Evolutionary conservation across 1,140 invertebrate genomes (phyloP), one percentile per base, ranked within the genome.

Genomic region (Drosophila grimshawi): DNA sequence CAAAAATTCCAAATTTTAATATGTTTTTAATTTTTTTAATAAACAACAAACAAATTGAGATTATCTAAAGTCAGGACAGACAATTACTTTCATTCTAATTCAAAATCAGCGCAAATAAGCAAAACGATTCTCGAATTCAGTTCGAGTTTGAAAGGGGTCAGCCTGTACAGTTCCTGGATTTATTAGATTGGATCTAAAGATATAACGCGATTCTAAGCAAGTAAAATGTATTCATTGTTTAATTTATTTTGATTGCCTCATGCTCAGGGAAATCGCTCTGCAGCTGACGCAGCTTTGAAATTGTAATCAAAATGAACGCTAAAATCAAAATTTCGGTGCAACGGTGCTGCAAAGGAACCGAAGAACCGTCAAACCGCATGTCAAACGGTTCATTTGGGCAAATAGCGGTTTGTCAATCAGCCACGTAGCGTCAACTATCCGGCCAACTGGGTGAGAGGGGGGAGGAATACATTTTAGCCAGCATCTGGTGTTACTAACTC

Each of bases 381-480:
- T 71, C 83, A 83, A 83, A 75, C 73, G 81, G 80, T 86, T 80
- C 80, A 88, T 88, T 86, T 88, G 59, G 66, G 76, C 85, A 80
- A 86, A 83, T 75, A 80, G 69, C 73, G 80, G 83, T 83, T 88
- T 86, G 83, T 86, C 83, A 86, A 86, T 86, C 83, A 86, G 63
- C 66, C 63, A 37, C 68, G 33, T 56, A 46, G 39, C 55, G 55
- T 67, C 75, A 76, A 72, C 70, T 66, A 64, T 46, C 46, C 32
- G 67, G 63, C 48, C 51, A 37, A 8, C 5, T 4, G 33, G 27
- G 70, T 33, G 4, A n/a, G 11, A 45, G 10, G 3, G 3, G 37
- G 11, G n/a, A 27, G 2, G 0, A 3, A 2, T 29, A 5, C 3
- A 2, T 6, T 39, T 27, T 61, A 48, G 48, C 56, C 64, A 43